These are phyloP conservation scores for Andrena hattorfiana DNA, from an alignment of 2,888 invertebrate genomes.

Conservation along the genomic window DNA sequence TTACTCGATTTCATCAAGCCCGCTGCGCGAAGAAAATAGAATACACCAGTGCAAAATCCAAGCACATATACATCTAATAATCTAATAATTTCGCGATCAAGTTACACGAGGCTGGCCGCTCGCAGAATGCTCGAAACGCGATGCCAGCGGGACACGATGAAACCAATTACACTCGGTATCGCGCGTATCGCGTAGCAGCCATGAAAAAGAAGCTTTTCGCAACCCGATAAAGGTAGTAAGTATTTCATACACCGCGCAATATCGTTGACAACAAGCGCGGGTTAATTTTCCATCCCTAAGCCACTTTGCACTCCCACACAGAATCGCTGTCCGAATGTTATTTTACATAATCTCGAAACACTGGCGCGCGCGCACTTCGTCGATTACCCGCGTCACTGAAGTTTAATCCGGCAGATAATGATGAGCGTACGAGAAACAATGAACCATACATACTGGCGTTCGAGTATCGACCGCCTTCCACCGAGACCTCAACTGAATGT, in stretches of 20 bases:
- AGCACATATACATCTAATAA: background rate
- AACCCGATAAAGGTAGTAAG: background rate
- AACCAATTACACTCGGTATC: slow-evolving; percentile 1
- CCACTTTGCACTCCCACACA: background rate
- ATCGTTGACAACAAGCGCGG: too few relatives aligned
- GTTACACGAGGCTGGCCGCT: slow-evolving; percentile 1
- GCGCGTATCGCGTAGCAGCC: background rate
- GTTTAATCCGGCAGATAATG: slow-evolving; percentile 4
- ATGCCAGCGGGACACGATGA: background rate
- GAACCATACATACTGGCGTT: background rate
- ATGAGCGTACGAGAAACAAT: background rate
- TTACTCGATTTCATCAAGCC: too few relatives aligned
- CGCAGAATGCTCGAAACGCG: slow-evolving; percentile 5
- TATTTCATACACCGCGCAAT: background rate
- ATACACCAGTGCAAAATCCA: background rate
- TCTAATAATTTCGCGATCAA: slow-evolving; percentile 19
- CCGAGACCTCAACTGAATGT: background rate
- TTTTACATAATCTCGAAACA: slow-evolving; percentile 11
- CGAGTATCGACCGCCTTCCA: background rate
- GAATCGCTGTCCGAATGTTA: background rate
- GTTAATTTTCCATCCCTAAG: too few relatives aligned
- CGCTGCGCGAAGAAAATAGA: too few relatives aligned
- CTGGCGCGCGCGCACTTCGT: background rate
- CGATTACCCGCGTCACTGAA: slow-evolving; percentile 4
- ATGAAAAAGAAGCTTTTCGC: background rate